These are phyloP conservation scores for Scaptomyza pallida DNA, from an alignment of 1,140 invertebrate genomes.

Conservation along the genomic window DNA sequence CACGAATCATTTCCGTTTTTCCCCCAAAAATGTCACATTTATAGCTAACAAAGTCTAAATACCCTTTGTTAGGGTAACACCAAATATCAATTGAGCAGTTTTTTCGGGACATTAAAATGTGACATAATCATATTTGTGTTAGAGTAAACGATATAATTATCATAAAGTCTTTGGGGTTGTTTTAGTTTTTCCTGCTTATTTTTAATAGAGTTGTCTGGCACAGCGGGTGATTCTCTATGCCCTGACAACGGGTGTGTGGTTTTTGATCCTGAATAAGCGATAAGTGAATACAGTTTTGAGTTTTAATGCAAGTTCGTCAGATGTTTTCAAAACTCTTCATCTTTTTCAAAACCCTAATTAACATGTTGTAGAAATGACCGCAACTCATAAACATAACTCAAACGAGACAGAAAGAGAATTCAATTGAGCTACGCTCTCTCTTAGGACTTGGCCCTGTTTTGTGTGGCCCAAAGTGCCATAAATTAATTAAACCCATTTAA, in stretches of 20 bases:
- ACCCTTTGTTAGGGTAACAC: constrained; percentile 7
- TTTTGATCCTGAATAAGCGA: constrained; percentile 53
- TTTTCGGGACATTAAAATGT: constrained; percentile 56
- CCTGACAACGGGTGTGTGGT: no score
- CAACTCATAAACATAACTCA: constrained; percentile 73
- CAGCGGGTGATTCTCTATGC: constrained; percentile 39
- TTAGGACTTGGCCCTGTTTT: constrained; percentile 35
- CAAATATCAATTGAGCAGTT: constrained; percentile 53
- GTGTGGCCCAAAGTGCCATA: constrained; percentile 70
- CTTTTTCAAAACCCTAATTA: constrained; percentile 54
- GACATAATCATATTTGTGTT: constrained; percentile 40
- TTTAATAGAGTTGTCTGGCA: constrained; percentile 70
- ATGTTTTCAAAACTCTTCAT: constrained; percentile 14
- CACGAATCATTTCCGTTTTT: no score
- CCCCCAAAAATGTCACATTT: no score
- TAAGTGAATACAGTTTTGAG: constrained; percentile 53
- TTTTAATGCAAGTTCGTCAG: constrained; percentile 62
- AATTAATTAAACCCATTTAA: constrained; percentile 82
- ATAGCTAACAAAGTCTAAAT: not conserved
- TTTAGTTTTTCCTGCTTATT: constrained; percentile 30
- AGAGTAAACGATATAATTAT: constrained; percentile 21
- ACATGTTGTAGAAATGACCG: constrained; percentile 51
- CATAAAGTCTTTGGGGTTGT: constrained; percentile 31
- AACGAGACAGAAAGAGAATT: constrained; percentile 63
- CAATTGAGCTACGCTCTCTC: constrained; percentile 65